These are phyloP conservation scores for Himalopsyche tibetana DNA, from an alignment of 2,888 invertebrate genomes.

Conservation along the genomic window DNA sequence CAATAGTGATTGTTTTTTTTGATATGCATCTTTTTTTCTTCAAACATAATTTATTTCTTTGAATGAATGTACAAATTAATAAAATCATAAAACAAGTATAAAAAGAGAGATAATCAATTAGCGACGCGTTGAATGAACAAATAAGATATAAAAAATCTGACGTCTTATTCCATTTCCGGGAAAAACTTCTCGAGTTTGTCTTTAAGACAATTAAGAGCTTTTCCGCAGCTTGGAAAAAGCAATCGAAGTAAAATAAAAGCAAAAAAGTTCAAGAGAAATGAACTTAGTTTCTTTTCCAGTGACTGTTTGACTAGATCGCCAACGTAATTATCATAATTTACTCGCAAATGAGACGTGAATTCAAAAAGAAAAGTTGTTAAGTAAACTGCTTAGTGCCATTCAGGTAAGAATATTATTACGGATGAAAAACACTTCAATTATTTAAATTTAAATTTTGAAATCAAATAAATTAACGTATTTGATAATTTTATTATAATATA, in stretches of 20 bases:
- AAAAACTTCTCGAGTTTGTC: slow-evolving; percentile 41
- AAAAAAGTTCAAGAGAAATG: slow-evolving; percentile 33
- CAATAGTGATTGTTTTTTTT: no score
- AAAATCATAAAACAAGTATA: not conserved
- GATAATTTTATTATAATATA: no score
- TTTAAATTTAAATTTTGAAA: not conserved
- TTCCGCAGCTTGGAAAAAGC: slow-evolving; percentile 45
- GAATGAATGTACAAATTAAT: not conserved
- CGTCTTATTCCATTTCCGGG: slow-evolving; percentile 37
- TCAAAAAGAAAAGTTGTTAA: slow-evolving; percentile 27
- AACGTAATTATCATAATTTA: slow-evolving; percentile 42
- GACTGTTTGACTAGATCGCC: slow-evolving; percentile 42
- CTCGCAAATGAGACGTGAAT: slow-evolving; percentile 37
- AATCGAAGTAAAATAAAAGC: slow-evolving; percentile 44
- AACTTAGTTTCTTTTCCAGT: slow-evolving; percentile 32
- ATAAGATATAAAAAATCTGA: slow-evolving; percentile 20
- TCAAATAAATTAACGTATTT: not conserved
- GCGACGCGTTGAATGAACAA: slow-evolving; percentile 28
- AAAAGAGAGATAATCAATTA: slow-evolving; percentile 13
- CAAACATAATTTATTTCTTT: not conserved
- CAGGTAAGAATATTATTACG: slow-evolving; percentile 17
- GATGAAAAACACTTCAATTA: not conserved
- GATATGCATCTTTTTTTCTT: not conserved
- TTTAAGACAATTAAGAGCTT: slow-evolving; percentile 52
- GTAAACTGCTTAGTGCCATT: not conserved